phyloP scores from a whole-genome alignment of 2,113 vertebrate genomes.

The Ranitomeya variabilis region DNA sequence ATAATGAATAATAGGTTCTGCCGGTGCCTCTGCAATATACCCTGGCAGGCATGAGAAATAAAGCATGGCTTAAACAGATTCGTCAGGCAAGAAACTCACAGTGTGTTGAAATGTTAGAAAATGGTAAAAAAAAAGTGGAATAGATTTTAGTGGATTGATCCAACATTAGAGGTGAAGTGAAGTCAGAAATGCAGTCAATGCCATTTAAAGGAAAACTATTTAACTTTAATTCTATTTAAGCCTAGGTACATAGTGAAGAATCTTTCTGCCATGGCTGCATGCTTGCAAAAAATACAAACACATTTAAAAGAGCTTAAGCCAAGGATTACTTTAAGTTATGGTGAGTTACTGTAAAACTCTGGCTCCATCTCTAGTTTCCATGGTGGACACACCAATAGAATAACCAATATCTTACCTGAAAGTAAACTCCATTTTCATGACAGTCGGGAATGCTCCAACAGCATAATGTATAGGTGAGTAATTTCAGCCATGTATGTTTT shows the following conservation, averaged over 20 bases:
- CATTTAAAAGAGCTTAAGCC: background rate
- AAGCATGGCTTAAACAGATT: constrained; percentile 47
- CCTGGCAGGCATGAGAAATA: background rate
- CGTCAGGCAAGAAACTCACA: constrained; percentile 21
- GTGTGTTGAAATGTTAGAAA: constrained; percentile 16
- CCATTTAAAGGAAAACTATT: constrained; percentile 45
- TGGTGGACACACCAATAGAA: background rate
- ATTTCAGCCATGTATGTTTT: too few relatives aligned
- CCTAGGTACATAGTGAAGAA: constrained; percentile 7
- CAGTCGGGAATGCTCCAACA: background rate
- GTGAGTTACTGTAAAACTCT: background rate
- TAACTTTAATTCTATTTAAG: constrained; percentile 42
- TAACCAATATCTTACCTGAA: background rate
- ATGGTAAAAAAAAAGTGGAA: constrained; percentile 5
- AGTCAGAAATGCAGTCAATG: constrained; percentile 37
- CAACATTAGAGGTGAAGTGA: constrained; percentile 41
- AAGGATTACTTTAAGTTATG: background rate
- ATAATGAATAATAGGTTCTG: constrained; percentile 38
- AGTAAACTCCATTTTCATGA: background rate
- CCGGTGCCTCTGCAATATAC: background rate
- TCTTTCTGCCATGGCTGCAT: constrained; percentile 7
- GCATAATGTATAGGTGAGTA: too few relatives aligned
- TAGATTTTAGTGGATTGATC: constrained; percentile 31
- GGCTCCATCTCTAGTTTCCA: background rate
- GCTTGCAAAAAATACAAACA: background rate